Evolutionary conservation across 2,113 vertebrate genomes (phyloP), one percentile per base, ranked within the genome.

Genomic region (Bucco capensis): DNA sequence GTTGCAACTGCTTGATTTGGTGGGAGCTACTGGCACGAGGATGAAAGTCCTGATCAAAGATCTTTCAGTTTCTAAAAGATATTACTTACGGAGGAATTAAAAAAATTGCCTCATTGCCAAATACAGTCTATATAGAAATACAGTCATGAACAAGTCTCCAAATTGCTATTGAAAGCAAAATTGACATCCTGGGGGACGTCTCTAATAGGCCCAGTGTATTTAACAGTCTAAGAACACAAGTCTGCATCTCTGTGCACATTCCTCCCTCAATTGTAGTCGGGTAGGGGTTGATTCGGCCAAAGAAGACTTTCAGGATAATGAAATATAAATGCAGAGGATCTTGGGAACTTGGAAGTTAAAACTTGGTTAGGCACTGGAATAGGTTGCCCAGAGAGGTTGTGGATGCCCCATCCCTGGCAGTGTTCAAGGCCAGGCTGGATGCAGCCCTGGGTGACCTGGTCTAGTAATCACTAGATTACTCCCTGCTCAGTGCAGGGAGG

Each of bases 171-270:
- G 11, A 50, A 80, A 66, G 38, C 17, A 35, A 10, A 46, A 66
- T 77, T 28, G 8, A 2, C 75, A 64, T 3, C 0, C 9, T 17
- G 6, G 0, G 3, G 3, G 12, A 66, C 3, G 6, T 35, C 11
- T 22, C 4, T 62, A 23, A 57, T 0, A 0, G 8, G 5, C 6
- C 19, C 0, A 0, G 9, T 60, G 42, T 71, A 58, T 82, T 78
- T 17, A 73, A 6, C 14, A 65, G 42, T 7, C 5, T 38, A 54
- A 35, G 38, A 81, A 49, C 4, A 24, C 40, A 13, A 12, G 7
- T 33, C 24, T 92, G 15, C 50, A 17, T 5, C 18, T 70, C 27
- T 31, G 19, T 78, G 13, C 5, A 7, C 12, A 24, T 40, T 81
- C 6, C 5, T 33, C 4, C 67, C 21, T 64, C 23, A 37, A 0